Base-by-base conservation (phyloP, 2,888 invertebrate species). In the Agrotis clavis region DNA sequence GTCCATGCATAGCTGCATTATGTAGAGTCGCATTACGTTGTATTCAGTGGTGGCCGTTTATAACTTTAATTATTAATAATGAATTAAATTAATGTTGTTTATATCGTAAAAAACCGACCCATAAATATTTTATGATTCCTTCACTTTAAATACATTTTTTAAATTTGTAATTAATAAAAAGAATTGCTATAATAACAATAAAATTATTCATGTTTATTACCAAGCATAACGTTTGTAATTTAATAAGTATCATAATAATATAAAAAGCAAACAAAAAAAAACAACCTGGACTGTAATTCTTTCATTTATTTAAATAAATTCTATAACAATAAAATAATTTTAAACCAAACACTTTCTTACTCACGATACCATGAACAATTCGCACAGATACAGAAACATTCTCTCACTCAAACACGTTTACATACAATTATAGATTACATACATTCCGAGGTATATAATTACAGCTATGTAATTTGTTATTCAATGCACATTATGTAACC, bases 401-500 rank as follows among this genome's bases (percentile, higher is more conserved):
- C 66, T 25, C 72, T 74, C 5, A 11, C 45, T 64, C 18, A 18
- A 56, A 70, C 70, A 62, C 71, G 65, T 85, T 74, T 71, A 72
- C 63, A 53, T 61, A 66, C 71, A 82, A 85, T 74, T 66, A 85
- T 63, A 19, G 25, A 47, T 80, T 82, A 75, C 83, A 85, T 71
- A 53, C 70, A 57, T 61, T 60, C 66, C 48, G 54, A 41, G 56
- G 30, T 47, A 69, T 50, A 68, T 71, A 77, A 85, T 82, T 77
- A 85, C 69, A 66, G 9, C 71, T 51, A 63, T 76, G 74, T 76
- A 83, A 81, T 85, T 85, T 79, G 83, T 85, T 83, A 84, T 79
- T 79, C 81, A 84, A 85, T 71, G 54, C 30, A 64, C 51, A 65
- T 82, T 79, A 83, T 68, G 77, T 80, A 87, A 84, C 53, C 41